Evolutionary conservation across 2,113 vertebrate species (phyloP).

Genomic region (Pterophyllum scalare): DNA sequence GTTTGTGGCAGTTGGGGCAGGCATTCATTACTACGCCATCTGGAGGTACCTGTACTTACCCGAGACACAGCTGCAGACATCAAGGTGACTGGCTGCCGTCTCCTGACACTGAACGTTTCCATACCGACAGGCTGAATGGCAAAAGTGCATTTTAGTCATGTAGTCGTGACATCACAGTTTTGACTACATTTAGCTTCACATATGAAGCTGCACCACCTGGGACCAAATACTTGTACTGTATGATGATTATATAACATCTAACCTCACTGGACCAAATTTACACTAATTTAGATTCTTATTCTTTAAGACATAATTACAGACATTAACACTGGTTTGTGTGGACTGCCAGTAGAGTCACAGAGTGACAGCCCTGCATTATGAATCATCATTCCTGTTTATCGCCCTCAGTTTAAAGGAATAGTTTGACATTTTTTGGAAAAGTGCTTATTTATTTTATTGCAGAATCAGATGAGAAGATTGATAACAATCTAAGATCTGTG

Average conservation of each 20-base stretch:
- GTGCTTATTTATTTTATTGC: not conserved
- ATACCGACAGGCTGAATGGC: not conserved
- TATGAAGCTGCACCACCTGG: not conserved
- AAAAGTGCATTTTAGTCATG: not conserved
- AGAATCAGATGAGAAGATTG: not conserved
- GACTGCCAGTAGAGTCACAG: not conserved
- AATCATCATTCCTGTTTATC: not conserved
- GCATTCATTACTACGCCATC: slow-evolving; percentile 93
- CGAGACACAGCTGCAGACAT: slow-evolving; percentile 60
- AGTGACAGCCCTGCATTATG: not conserved
- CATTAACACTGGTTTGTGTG: not conserved
- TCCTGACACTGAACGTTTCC: not conserved
- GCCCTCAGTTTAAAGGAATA: not conserved
- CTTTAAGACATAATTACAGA: not conserved
- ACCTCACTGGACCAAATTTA: not conserved
- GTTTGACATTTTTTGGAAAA: not conserved
- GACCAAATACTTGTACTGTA: not conserved
- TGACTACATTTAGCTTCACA: not conserved
- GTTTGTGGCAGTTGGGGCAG: slow-evolving; percentile 90
- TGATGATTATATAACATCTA: not conserved
- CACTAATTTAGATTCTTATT: not conserved
- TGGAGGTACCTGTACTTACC: slow-evolving; percentile 92
- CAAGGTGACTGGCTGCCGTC: slow-evolving; percentile 66
- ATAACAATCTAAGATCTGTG: not conserved
- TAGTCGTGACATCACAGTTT: not conserved